Percentiles rank a stretch among this genome's conserved stretches.
phyloP scores from a whole-genome alignment of 2,113 vertebrate genomes.

The Elephantulus edwardii region DNA sequence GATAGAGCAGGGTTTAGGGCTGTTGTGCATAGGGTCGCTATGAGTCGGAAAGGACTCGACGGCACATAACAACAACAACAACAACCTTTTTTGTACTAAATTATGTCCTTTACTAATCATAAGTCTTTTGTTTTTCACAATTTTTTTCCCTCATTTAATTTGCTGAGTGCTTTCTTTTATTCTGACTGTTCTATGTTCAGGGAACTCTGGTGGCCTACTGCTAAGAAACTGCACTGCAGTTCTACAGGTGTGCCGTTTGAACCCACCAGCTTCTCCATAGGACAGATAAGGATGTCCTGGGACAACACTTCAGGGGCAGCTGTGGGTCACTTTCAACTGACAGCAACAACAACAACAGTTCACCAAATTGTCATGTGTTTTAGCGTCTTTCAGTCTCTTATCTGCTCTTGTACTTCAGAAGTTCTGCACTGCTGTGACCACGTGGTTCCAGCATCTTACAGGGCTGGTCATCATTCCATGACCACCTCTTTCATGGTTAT shows the following conservation, averaged over 20 bases:
- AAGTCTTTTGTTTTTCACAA: not conserved
- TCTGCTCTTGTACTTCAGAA: not conserved
- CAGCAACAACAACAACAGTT: too few species aligned
- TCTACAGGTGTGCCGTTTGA: too few species aligned
- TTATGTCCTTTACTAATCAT: not conserved
- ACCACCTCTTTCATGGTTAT: constrained; percentile 44
- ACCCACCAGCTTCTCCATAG: too few species aligned
- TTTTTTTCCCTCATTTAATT: not conserved
- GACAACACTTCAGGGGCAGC: too few species aligned
- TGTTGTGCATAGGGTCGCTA: too few species aligned
- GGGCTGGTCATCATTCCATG: constrained; percentile 47
- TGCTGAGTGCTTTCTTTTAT: constrained; percentile 25
- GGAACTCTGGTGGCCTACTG: too few species aligned
- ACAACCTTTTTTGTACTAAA: constrained; percentile 49
- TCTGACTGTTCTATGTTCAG: not conserved
- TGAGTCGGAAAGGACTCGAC: too few species aligned
- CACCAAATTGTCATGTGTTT: not conserved
- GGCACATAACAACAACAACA: too few species aligned
- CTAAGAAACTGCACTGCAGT: too few species aligned
- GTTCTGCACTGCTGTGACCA: not conserved
- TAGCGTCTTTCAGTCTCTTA: constrained; percentile 11
- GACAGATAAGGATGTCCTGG: too few species aligned
- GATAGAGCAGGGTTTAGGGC: too few species aligned
- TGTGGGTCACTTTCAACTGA: too few species aligned
- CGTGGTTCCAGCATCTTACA: constrained; percentile 6